phyloP scores from a whole-genome alignment of 2,113 vertebrate genomes.

The Callocephalon fimbriatum region DNA sequence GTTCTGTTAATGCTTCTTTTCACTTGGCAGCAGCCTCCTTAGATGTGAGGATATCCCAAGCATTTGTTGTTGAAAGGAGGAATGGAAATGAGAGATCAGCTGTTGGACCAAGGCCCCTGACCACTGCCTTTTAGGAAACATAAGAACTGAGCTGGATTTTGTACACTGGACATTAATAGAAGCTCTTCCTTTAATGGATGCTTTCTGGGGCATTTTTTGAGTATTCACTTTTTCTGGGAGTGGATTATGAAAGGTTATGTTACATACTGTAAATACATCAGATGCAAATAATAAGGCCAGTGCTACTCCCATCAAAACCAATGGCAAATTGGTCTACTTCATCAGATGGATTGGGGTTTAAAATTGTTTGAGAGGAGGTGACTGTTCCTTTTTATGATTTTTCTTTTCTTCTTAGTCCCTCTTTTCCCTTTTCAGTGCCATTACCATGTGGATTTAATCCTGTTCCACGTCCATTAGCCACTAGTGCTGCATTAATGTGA shows the following conservation, averaged over 20 bases:
- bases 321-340: background rate
- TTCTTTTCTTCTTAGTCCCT: background rate
- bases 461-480: background rate
- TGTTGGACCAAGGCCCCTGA: background rate
- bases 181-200: background rate
- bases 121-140: background rate
- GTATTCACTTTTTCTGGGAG: background rate
- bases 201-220: rapidly evolving
- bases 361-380: slow-evolving; percentile 18
- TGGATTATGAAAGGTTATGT: background rate
- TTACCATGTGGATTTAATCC: slow-evolving; percentile 45
- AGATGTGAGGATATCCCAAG: background rate
- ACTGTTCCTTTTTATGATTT: background rate
- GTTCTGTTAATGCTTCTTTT: background rate
- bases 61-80: background rate
- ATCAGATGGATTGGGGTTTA: background rate
- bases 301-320: background rate
- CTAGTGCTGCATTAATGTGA: slow-evolving; percentile 33
- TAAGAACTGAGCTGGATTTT: background rate
- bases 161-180: background rate
- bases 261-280: background rate
- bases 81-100: background rate
- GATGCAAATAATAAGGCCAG: background rate
- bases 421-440: slow-evolving; percentile 19
- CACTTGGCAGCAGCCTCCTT: background rate